Conservation (phyloP, 2,113 vertebrate genomes). For the Geococcyx californianus region DNA sequence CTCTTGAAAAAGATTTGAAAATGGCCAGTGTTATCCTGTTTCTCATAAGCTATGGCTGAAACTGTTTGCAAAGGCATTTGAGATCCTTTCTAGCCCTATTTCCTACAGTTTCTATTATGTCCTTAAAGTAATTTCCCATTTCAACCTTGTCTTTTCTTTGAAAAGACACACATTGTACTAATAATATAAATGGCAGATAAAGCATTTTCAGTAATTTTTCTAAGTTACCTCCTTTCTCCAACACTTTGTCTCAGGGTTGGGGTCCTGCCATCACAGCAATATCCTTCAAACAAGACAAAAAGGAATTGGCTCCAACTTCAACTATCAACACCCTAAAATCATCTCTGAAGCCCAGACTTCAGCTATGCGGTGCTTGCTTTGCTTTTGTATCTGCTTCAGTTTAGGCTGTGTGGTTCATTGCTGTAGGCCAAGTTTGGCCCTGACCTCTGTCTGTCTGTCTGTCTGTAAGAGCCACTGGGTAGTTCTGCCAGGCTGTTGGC, state of each 20-base stretch:
- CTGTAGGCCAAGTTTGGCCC: not conserved
- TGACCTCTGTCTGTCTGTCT: not conserved
- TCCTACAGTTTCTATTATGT: not conserved
- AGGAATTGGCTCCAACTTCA: not conserved
- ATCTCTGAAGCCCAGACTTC: not conserved
- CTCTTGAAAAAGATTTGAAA: not conserved
- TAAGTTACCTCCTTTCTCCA: not conserved
- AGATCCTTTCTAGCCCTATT: not conserved
- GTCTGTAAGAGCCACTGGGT: not conserved
- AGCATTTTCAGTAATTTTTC: not conserved
- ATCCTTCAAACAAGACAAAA: not conserved
- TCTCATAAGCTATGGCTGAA: not conserved
- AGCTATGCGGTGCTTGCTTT: not conserved
- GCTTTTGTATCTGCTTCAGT: not conserved
- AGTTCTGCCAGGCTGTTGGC: not conserved
- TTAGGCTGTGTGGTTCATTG: not conserved
- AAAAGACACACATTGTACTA: not conserved
- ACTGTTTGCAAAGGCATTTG: not conserved
- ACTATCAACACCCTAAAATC: not conserved
- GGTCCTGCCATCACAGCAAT: not conserved
- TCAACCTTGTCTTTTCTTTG: not conserved
- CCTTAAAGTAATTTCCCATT: not conserved
- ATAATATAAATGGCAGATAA: not conserved
- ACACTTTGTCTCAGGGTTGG: not conserved
- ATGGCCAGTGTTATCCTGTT: not conserved